Evolutionary conservation across 92 coral and sea anemone species (phyloP).

Genomic region (Desmophyllum pertusum): DNA sequence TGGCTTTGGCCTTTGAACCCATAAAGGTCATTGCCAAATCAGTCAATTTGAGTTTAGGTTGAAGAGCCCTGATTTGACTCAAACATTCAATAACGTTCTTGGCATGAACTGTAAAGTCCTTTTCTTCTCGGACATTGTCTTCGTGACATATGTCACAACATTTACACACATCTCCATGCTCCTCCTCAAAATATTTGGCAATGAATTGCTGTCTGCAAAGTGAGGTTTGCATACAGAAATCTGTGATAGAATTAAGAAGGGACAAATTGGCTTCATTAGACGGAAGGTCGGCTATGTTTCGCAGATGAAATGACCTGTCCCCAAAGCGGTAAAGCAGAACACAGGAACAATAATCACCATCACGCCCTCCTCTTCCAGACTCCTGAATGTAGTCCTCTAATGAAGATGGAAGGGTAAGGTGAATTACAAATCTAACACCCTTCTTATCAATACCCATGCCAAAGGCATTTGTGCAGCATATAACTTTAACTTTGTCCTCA

Average conservation of each 20-base stretch:
- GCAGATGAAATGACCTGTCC: conserved; percentile 40
- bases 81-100: conserved; percentile 31
- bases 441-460: conserved; percentile 50
- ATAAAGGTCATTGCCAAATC: conserved; percentile 47
- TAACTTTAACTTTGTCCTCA: conserved; percentile 35
- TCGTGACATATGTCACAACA: conserved; percentile 49
- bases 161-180: conserved; percentile 28
- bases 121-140: conserved; percentile 15
- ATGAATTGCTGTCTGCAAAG: conserved; percentile 23
- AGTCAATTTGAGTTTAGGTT: conserved; percentile 29
- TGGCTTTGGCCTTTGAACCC: conserved; percentile 51
- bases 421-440: conserved; percentile 43
- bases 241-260: conserved; percentile 31
- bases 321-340: conserved; percentile 36
- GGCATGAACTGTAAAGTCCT: conserved; percentile 39
- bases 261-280: conserved; percentile 8
- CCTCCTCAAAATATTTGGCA: conserved; percentile 46
- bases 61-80: conserved; percentile 11
- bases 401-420: conserved; percentile 34
- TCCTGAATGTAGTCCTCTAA: conserved; percentile 44
- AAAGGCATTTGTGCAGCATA: conserved; percentile 55
- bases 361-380: conserved; percentile 47
- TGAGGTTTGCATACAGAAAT: conserved; percentile 40
- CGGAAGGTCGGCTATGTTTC: not conserved
- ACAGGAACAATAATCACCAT: conserved; percentile 48